Evolutionary conservation across 1,140 invertebrate species (phyloP).

Genomic region (Caenorhabditis remanei): DNA sequence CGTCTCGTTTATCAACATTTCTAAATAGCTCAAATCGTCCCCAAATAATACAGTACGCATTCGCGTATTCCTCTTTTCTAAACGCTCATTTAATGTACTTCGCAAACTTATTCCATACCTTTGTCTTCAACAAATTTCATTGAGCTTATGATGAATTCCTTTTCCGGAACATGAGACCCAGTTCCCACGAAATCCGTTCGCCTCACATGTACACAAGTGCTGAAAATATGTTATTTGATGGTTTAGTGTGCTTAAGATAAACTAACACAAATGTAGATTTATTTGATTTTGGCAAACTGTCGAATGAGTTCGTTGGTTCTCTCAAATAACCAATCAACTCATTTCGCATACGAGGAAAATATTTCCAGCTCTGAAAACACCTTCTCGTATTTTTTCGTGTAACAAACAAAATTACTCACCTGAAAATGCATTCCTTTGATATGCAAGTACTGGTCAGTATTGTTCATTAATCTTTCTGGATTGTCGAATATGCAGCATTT

Average conservation of each 20-base stretch:
- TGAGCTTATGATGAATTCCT: background rate
- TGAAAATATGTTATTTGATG: background rate
- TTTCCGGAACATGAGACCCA: background rate
- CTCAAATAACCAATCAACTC: background rate
- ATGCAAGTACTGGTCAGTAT: background rate
- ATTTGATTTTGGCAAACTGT: background rate
- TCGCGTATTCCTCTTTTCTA: background rate
- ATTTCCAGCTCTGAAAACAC: background rate
- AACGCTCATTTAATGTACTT: background rate
- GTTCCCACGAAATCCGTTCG: background rate
- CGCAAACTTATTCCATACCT: background rate
- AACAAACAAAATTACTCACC: background rate
- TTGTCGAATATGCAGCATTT: background rate
- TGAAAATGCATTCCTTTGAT: background rate
- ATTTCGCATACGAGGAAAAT: background rate
- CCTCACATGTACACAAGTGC: background rate
- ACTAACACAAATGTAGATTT: background rate
- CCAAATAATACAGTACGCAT: background rate
- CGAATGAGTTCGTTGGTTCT: background rate
- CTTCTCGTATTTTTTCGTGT: background rate
- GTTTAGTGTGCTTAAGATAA: background rate
- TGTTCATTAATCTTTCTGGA: background rate
- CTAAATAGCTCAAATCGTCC: background rate
- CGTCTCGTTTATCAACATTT: background rate
- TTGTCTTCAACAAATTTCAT: background rate